Base-by-base conservation (phyloP, 2,888 invertebrate genomes). In the Diplazon laetatorius region DNA sequence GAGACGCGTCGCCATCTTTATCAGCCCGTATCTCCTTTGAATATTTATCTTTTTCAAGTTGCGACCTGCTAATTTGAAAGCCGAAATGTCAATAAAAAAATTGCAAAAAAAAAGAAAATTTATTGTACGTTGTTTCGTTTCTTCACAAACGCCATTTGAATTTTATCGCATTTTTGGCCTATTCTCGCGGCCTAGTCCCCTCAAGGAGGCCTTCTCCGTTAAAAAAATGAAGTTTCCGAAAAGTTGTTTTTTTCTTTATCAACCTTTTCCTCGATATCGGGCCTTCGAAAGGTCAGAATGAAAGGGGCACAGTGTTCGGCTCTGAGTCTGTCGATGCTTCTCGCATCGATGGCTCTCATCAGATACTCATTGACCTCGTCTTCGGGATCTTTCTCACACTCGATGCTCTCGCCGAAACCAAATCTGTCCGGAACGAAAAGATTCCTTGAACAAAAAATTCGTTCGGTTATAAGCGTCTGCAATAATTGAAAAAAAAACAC, bases 361-460 rank as follows among this genome's bases (percentile, higher is more conserved):
- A 99, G 93, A 91, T 99, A 99, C 85, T 99, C 99, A 89, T 99
- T 98, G 20, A 98, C 97, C 91, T 98, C 98, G 84, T 97, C 97
- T 85, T 97, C 97, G 0, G 97, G 96, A 89, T 96, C 95, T 90
- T 96, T 96, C 80, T 93, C 93, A 42, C 83, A 55, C 83, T 96
- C 96, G 22, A 92, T 91, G 69, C 92, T 93, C 76, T 95, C 94
- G 44, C 95, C 95, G 81, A 95, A 94, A 22, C 96, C 96, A 79
- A 95, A 93, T 91, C 97, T 96, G 87, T 62, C 62, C 39, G 60
- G 66, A 18, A 22, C 60, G 20, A 42, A 85, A 83, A 68, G 35
- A 68, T 82, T 74, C 63, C 73, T 81, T n/a, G n/a, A n/a, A n/a
- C n/a, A n/a, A 62, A 73, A 79, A 79, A 70, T 65, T 69, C 52